Evolutionary conservation across 2,797 vertebrate genomes (phyloP).

Genomic region (Trematomus bernacchii): DNA sequence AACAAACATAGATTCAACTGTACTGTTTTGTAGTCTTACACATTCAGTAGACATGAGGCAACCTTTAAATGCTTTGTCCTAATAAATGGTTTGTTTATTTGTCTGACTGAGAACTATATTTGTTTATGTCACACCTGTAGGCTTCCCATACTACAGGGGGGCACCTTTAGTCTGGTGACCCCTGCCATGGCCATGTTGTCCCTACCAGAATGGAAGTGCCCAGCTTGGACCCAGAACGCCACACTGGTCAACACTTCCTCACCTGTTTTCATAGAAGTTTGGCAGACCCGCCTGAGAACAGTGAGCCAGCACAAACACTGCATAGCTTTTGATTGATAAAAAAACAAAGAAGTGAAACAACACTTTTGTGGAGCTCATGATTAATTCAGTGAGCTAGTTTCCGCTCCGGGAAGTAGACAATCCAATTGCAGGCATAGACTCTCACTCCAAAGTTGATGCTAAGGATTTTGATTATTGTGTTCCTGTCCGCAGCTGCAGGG

Average conservation of each 20-base stretch:
- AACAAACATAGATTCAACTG: background rate
- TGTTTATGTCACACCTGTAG: slow-evolving; percentile 67
- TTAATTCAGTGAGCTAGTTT: slow-evolving; percentile 30
- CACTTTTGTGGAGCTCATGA: slow-evolving; percentile 2
- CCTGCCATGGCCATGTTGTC: slow-evolving; percentile 92
- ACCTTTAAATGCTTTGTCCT: background rate
- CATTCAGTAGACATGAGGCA: background rate
- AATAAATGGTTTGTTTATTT: background rate
- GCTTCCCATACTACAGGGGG: slow-evolving; percentile 95
- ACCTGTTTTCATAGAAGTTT: slow-evolving; percentile 88
- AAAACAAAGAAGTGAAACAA: background rate
- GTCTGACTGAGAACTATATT: background rate
- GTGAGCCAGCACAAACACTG: slow-evolving; percentile 72
- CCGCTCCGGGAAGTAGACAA: background rate
- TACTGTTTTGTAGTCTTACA: background rate
- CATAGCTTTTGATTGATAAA: background rate
- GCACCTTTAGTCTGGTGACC: slow-evolving; percentile 90
- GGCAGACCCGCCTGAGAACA: slow-evolving; percentile 92
- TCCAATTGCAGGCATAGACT: background rate
- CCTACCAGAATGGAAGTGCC: slow-evolving; percentile 90
- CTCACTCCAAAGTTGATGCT: slow-evolving; percentile 1
- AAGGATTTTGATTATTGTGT: slow-evolving; percentile 6
- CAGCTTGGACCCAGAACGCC: slow-evolving; percentile 91
- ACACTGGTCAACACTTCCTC: slow-evolving; percentile 90
- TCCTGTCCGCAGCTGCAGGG: slow-evolving; percentile 89